Percentiles rank a stretch among this genome's conserved stretches.
Evolutionary conservation across 2,113 vertebrate genomes (phyloP).

Genomic region (Lophius piscatorius): DNA sequence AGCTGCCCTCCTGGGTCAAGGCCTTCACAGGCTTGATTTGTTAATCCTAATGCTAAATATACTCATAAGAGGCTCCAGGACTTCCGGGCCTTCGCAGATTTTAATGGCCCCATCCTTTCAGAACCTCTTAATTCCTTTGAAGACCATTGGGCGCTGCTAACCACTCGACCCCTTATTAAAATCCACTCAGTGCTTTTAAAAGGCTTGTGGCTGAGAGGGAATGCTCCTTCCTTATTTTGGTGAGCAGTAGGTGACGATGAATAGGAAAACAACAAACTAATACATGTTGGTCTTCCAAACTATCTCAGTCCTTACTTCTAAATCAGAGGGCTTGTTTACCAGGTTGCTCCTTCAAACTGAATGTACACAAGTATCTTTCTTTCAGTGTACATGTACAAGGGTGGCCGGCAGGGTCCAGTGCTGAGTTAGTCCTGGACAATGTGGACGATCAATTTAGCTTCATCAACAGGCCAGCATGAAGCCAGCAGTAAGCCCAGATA

Average conservation of each 20-base stretch:
- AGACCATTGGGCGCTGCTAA: slow-evolving; percentile 69
- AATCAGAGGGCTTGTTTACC: slow-evolving; percentile 19
- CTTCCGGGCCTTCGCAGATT: slow-evolving; percentile 62
- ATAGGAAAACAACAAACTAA: slow-evolving; percentile 14
- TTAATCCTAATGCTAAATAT: slow-evolving; percentile 80
- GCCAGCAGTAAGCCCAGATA: slow-evolving; percentile 42
- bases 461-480: slow-evolving; percentile 41
- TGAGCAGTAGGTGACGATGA: slow-evolving; percentile 37
- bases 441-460: slow-evolving; percentile 51
- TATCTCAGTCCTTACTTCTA: not conserved
- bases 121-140: slow-evolving; percentile 80
- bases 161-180: slow-evolving; percentile 75
- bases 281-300: not conserved
- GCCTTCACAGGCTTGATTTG: slow-evolving; percentile 55
- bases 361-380: slow-evolving; percentile 5
- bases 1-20: slow-evolving; percentile 50
- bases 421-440: slow-evolving; percentile 29
- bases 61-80: slow-evolving; percentile 68
- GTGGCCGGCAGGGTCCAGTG: slow-evolving; percentile 34
- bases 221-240: slow-evolving; percentile 50
- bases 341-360: slow-evolving; percentile 12
- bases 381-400: slow-evolving; percentile 14
- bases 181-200: slow-evolving; percentile 72
- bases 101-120: slow-evolving; percentile 79
- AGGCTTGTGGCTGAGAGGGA: slow-evolving; percentile 51